Evolutionary conservation across 2,797 vertebrate species (phyloP), one percentile per base, ranked within the genome.

Genomic region (Petrocephalus schoutedeni): DNA sequence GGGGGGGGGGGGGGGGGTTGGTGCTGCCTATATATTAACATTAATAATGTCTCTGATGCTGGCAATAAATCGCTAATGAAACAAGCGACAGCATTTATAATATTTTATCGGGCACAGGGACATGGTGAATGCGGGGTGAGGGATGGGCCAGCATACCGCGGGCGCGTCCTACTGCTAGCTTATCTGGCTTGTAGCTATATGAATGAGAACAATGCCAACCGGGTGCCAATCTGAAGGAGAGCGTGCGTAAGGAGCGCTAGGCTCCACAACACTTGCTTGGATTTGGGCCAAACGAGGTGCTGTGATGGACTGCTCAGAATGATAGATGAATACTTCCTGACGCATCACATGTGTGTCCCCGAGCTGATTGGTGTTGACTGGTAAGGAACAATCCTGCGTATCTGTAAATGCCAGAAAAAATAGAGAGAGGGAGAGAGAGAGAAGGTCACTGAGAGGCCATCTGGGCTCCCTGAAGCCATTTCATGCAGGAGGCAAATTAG

Each of bases 31-130:
- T 94, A 94, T 93, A 95, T 95, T 94, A 95, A 90, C 90, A 91
- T 90, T 90, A 90, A 92, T 93, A 94, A 95, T 93, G 87, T 91
- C 89, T 91, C 90, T 93, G 92, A 93, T 93, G 93, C 94, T 90
- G 90, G 90, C 93, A 93, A 95, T 95, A 93, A 94, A 94, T 94
- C 90, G 91, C 61, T 83, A 19, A 91, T 91, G 5, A 56, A 85
- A 85, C 21, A 36, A 51, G 21, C 32, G 21, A 8, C 21, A 85
- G 53, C 49, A 85, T 56, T 85, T 85, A 85, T 85, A 56, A 85
- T 32, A 56, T 83, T 74, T 54, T 41, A 74, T 74, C 28, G 4
- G 32, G 23, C 6, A 71, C 4, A 36, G 67, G 32, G 14, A 14
- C 28, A 74, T 41, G 67, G 14, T 74, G 32, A 57, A 10, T 16